These are phyloP conservation scores for Desmodus rotundus DNA, from an alignment of 2,113 vertebrate species.

Conservation along the genomic window DNA sequence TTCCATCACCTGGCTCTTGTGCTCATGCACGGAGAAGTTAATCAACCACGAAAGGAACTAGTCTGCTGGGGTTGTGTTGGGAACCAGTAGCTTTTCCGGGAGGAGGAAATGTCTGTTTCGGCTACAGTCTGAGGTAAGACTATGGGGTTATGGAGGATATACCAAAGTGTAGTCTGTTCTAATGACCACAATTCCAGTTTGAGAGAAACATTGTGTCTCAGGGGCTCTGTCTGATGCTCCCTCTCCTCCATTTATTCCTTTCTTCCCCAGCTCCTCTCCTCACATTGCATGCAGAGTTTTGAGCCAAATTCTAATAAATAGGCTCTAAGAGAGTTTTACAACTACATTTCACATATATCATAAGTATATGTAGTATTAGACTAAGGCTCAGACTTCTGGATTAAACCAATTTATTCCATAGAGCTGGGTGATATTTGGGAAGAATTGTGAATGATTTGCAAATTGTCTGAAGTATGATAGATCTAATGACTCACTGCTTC, in stretches of 20 bases:
- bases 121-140: background rate
- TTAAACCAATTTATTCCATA: background rate
- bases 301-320: constrained; percentile 4
- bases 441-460: background rate
- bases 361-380: background rate
- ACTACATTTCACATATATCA: background rate
- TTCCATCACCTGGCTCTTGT: background rate
- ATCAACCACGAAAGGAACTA: background rate
- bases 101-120: background rate
- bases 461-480: background rate
- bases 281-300: background rate
- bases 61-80: background rate
- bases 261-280: background rate
- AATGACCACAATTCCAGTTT: background rate
- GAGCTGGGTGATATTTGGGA: background rate
- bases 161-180: background rate
- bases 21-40: background rate
- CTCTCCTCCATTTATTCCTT: no score
- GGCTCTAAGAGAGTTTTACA: background rate
- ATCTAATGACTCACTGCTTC: background rate
- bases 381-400: background rate
- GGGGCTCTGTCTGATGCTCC: no score
- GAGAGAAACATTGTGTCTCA: no score
- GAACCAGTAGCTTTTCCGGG: background rate
- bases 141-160: background rate